phyloP scores from a whole-genome alignment of 1,140 invertebrate species.

The Cylas formicarius region DNA sequence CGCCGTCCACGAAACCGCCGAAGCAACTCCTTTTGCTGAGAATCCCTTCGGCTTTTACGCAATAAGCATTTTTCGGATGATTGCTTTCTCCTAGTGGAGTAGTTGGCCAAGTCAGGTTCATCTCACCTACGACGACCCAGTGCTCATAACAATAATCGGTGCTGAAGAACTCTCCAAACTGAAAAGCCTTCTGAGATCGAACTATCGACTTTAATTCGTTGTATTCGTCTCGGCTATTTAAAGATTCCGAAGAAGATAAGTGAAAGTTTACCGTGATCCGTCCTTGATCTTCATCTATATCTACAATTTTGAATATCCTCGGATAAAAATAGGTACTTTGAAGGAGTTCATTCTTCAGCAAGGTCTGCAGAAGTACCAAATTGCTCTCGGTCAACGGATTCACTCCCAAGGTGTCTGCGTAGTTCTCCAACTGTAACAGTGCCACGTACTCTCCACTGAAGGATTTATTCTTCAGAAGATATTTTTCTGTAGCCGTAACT shows the following conservation, averaged over 20 bases:
- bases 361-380: conserved; percentile 14
- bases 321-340: conserved; percentile 10
- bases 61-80: conserved; percentile 14
- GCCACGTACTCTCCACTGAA: conserved; percentile 16
- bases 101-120: conserved; percentile 7
- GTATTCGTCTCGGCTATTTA: conserved; percentile 8
- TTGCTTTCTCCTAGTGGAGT: not conserved
- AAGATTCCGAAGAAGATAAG: conserved; percentile 14
- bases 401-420: conserved; percentile 3
- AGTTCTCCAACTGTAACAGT: conserved; percentile 9
- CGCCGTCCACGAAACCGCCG: conserved; percentile 21
- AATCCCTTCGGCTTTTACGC: conserved; percentile 9
- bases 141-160: conserved; percentile 11
- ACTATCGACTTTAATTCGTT: conserved; percentile 5
- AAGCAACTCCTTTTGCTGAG: conserved; percentile 15
- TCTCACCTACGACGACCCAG: not conserved
- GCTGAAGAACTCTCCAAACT: conserved; percentile 16
- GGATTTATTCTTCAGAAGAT: conserved; percentile 4
- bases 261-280: conserved; percentile 19
- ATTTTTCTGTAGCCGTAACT: conserved; percentile 2
- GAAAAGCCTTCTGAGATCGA: conserved; percentile 9
- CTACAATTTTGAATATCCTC: conserved; percentile 20
- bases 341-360: conserved; percentile 10
- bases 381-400: conserved; percentile 13
- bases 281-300: conserved; percentile 11